Conservation (phyloP, 2,113 vertebrate species). For the Rhipidura dahli region DNA sequence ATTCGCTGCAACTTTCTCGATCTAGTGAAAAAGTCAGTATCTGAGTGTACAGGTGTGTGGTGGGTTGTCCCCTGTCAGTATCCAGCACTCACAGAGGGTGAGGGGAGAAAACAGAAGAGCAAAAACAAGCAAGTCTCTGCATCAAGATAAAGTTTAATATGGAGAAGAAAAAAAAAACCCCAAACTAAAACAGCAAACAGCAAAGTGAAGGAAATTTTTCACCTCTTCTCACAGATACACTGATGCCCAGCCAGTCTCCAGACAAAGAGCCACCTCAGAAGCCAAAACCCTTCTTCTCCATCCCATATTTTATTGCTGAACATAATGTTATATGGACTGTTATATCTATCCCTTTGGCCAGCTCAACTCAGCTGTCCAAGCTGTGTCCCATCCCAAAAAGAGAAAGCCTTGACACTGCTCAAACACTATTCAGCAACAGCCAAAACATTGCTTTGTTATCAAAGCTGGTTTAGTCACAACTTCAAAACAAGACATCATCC, state of each 20-base stretch:
- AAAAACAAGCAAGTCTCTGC: not conserved
- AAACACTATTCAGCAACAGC: not conserved
- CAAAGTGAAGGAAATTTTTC: not conserved
- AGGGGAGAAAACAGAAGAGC: not conserved
- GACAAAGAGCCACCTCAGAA: not conserved
- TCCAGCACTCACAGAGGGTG: not conserved
- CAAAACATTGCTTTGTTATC: not conserved
- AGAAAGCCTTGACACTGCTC: not conserved
- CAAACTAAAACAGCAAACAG: not conserved
- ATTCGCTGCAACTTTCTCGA: not conserved
- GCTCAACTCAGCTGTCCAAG: not conserved
- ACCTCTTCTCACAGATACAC: not conserved
- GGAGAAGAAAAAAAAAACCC: not conserved
- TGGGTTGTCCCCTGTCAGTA: not conserved
- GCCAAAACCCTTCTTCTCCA: not conserved
- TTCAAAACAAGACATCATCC: not conserved
- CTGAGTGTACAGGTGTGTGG: not conserved
- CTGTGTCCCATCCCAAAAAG: not conserved
- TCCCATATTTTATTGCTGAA: not conserved
- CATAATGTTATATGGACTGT: rapidly evolving
- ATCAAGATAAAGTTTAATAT: not conserved
- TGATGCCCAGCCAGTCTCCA: not conserved
- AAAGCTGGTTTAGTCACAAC: not conserved
- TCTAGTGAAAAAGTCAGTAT: not conserved
- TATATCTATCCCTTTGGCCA: not conserved